A percentile compares a stretch with the other conserved stretches of the same genome.
Conservation (phyloP, 2,797 vertebrate species). For the Pangasius krempfi region DNA sequence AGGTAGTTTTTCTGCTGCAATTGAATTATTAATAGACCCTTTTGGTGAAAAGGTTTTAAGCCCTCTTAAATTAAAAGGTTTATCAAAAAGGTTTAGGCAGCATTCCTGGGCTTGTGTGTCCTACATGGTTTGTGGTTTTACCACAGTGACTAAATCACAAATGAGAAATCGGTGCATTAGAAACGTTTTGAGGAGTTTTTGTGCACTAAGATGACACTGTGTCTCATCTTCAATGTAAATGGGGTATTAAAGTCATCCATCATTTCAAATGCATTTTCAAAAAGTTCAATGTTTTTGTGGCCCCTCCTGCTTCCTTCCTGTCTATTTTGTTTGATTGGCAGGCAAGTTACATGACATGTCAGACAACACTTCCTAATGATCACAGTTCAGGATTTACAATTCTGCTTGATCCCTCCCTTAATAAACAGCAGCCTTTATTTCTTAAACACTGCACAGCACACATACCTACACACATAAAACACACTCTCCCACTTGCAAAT, state of each 20-base stretch:
- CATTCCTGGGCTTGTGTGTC: conserved; percentile 23
- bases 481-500: conserved; percentile 42
- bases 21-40: neutral
- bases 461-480: conserved; percentile 38
- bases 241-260: neutral
- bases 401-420: conserved; percentile 9
- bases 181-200: neutral
- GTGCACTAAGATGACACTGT: neutral
- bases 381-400: neutral
- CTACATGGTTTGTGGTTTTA: neutral
- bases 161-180: neutral
- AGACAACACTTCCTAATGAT: conserved; percentile 1
- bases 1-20: conserved; percentile 15
- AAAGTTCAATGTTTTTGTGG: neutral
- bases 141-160: neutral
- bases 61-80: conserved; percentile 14
- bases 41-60: conserved; percentile 23
- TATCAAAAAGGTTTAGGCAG: conserved; percentile 23
- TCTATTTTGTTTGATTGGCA: conserved; percentile 6
- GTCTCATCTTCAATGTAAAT: neutral
- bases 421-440: conserved; percentile 38
- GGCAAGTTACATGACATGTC: conserved; percentile 13
- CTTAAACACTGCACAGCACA: conserved; percentile 38
- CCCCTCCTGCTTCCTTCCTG: neutral
- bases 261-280: too few species aligned